These are phyloP conservation scores for Phoeniculus purpureus DNA, from an alignment of 2,797 vertebrate genomes.

Conservation along the genomic window DNA sequence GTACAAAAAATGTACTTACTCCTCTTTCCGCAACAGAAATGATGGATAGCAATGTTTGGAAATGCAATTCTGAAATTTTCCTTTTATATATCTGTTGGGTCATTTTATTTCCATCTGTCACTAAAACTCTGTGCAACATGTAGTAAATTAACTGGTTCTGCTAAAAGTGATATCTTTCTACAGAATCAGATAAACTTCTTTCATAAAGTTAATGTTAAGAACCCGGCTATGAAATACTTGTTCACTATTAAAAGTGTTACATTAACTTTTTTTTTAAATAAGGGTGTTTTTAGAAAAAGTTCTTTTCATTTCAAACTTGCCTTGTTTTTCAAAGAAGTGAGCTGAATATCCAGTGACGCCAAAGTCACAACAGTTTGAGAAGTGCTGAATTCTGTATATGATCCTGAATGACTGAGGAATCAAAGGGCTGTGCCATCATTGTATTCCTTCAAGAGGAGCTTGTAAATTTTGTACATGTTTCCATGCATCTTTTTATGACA, in stretches of 20 bases:
- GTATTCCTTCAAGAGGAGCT: neutral
- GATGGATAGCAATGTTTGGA: neutral
- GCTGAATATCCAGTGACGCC: neutral
- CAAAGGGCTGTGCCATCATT: neutral
- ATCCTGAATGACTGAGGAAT: neutral
- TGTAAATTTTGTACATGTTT: neutral
- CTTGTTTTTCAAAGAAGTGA: neutral
- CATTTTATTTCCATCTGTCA: neutral
- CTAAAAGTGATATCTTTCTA: neutral
- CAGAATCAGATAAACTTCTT: neutral
- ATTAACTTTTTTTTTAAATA: neutral
- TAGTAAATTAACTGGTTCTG: neutral
- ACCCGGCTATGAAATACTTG: neutral
- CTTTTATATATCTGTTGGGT: neutral
- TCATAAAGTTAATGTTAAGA: neutral
- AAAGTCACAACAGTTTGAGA: neutral
- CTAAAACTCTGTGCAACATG: neutral
- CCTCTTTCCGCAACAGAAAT: neutral
- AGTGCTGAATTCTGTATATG: neutral
- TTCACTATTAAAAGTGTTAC: neutral
- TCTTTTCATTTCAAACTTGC: neutral
- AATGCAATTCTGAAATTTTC: neutral
- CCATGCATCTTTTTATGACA: neutral
- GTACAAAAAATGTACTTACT: neutral
- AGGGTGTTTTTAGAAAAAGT: neutral